Base-by-base conservation (phyloP, 2,888 invertebrate species). In the Drosophila anceps region DNA sequence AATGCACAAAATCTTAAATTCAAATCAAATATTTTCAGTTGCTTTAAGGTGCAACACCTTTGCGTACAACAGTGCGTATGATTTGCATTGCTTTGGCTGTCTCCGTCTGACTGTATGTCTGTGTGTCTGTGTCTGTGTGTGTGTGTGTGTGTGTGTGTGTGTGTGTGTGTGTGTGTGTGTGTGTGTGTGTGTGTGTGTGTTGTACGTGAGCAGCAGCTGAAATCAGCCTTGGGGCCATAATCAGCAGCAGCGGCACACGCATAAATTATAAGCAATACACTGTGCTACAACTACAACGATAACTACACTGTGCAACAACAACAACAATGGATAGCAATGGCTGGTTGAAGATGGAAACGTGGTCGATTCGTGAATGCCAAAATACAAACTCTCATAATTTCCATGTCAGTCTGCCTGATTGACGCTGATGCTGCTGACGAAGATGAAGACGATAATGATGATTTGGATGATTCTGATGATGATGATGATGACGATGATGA, bases 321-420 rank as follows among this genome's bases (percentile, higher is more conserved):
- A 60, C 50, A 29, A 2, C 37, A 50, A 10, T 20, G 43, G 31
- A 29, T 7, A n/a, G 29, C 48, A 20, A 29, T 43, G 59, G 64
- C 48, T 69, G 66, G 53, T 41, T 78, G 61, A 44, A 69, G 55
- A 58, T 27, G 71, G 57, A 70, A 76, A 58, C 66, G 59, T 55
- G 80, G 76, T 72, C 81, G 73, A 73, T 65, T 81, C 64, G 64
- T 73, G 70, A 73, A 77, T 79, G 81, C 81, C 81, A 68, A 79
- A 77, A 79, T 81, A 77, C 79, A 79, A 81, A 81, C 81, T 76
- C 83, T 82, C 81, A 81, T 82, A 81, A 81, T 81, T 81, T 82
- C 73, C 69, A 73, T 81, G 81, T 82, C 81, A 79, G 70, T 80
- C 76, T 70, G 73, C 58, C 80, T 81, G 81, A 81, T 81, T 81